phyloP scores from a whole-genome alignment of 2,113 vertebrate species.

The Pontoporia blainvillei region DNA sequence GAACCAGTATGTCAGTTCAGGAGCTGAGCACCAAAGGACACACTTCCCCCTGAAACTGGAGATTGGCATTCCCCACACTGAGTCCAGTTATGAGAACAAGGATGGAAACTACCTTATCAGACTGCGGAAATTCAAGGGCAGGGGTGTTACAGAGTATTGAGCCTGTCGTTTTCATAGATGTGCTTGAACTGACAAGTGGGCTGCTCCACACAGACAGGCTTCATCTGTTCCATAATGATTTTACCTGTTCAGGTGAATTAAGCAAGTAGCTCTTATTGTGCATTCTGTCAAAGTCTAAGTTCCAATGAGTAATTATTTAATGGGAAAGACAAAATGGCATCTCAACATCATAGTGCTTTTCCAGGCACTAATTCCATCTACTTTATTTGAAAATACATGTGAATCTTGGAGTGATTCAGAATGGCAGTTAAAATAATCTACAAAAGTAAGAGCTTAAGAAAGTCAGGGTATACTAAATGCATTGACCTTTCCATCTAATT shows the following conservation, averaged over 20 bases:
- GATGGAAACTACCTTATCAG: rapidly evolving
- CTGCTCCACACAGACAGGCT: too few species aligned
- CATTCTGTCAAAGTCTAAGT: neutral
- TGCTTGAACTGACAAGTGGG: neutral
- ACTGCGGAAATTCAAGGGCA: rapidly evolving
- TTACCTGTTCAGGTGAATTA: neutral
- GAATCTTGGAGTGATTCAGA: neutral
- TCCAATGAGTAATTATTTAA: neutral
- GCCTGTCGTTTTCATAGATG: rapidly evolving
- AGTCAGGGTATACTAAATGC: neutral
- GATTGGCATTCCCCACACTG: rapidly evolving
- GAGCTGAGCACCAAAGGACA: neutral
- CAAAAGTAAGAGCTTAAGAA: too few species aligned
- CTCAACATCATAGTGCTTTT: neutral
- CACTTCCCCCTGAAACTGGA: rapidly evolving
- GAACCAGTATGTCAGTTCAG: neutral
- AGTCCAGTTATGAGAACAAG: neutral
- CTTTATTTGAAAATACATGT: neutral
- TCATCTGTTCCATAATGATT: neutral
- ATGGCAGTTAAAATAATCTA: neutral
- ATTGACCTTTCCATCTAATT: neutral
- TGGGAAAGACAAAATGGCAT: neutral
- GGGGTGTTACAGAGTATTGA: rapidly evolving
- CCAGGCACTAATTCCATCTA: neutral
- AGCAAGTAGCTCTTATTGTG: neutral